phyloP scores from a whole-genome alignment of 2,888 invertebrate genomes.

The Cheilosia urbana region DNA sequence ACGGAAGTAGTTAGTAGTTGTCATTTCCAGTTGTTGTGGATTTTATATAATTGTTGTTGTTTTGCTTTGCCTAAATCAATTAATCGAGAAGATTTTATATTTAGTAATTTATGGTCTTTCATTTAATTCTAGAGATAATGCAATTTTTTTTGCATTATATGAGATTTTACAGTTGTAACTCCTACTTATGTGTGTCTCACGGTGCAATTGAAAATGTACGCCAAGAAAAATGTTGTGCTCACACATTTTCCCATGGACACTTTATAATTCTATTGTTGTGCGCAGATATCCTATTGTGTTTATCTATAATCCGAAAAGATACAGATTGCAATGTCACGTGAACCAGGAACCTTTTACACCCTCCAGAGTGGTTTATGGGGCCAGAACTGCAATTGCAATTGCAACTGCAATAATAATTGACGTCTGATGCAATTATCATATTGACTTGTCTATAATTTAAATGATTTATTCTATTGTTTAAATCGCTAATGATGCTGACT shows the following conservation, averaged over 20 bases:
- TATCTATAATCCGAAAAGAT: slow-evolving; percentile 40
- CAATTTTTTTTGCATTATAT: slow-evolving; percentile 22
- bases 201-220: slow-evolving; percentile 29
- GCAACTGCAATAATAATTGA: slow-evolving; percentile 1
- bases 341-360: slow-evolving; percentile 31
- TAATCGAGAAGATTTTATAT: slow-evolving; percentile 33
- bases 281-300: slow-evolving; percentile 47
- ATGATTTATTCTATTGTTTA: slow-evolving; percentile 44
- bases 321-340: slow-evolving; percentile 23
- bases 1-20: slow-evolving; percentile 1
- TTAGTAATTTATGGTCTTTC: slow-evolving; percentile 41
- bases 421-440: slow-evolving; percentile 46
- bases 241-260: slow-evolving; percentile 58
- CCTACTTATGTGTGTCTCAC: slow-evolving; percentile 39
- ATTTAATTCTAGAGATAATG: slow-evolving; percentile 36
- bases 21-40: neutral
- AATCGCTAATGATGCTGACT: slow-evolving; percentile 36
- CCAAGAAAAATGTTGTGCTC: slow-evolving; percentile 28
- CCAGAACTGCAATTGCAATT: too few relatives aligned
- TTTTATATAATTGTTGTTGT: neutral
- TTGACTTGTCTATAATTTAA: slow-evolving; percentile 57
- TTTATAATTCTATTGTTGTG: slow-evolving; percentile 71
- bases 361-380: slow-evolving; percentile 32
- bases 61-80: slow-evolving; percentile 22
- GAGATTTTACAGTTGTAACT: slow-evolving; percentile 3